These are phyloP conservation scores for Lutjanus argentimaculatus DNA, from an alignment of 2,797 vertebrate species.

Conservation along the genomic window DNA sequence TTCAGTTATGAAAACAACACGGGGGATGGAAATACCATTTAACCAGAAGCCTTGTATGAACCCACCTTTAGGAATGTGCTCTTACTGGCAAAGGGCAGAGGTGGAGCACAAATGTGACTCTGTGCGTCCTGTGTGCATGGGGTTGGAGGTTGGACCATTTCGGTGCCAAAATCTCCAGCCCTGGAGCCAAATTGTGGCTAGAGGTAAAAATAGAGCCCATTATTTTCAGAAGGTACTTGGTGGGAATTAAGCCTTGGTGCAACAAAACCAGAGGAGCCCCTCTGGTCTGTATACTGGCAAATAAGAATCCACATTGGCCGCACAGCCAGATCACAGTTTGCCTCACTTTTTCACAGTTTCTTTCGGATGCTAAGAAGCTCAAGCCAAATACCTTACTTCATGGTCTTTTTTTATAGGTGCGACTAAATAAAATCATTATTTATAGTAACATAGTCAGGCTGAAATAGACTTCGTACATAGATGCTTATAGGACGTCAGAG, in stretches of 20 bases:
- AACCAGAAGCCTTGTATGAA: slow-evolving; percentile 60
- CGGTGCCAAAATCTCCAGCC: slow-evolving; percentile 54
- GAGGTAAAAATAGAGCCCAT: slow-evolving; percentile 81
- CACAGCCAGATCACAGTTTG: slow-evolving; percentile 70
- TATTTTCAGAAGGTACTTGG: slow-evolving; percentile 74
- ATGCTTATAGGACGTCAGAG: background rate
- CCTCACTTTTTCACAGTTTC: slow-evolving; percentile 64
- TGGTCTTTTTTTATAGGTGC: slow-evolving; percentile 21
- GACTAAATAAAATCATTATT: slow-evolving; percentile 23
- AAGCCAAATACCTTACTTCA: slow-evolving; percentile 37
- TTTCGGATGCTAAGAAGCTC: slow-evolving; percentile 25
- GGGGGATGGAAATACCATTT: slow-evolving; percentile 57
- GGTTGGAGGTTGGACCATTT: slow-evolving; percentile 43
- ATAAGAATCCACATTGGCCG: slow-evolving; percentile 51
- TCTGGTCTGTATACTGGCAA: slow-evolving; percentile 54
- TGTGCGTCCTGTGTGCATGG: slow-evolving; percentile 47
- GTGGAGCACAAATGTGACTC: slow-evolving; percentile 65
- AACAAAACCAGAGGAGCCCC: slow-evolving; percentile 69
- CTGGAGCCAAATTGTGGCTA: slow-evolving; percentile 65
- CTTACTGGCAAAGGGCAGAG: slow-evolving; percentile 61
- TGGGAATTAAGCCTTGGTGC: slow-evolving; percentile 78
- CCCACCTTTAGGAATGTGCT: slow-evolving; percentile 71
- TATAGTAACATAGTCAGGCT: slow-evolving; percentile 17
- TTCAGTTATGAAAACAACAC: slow-evolving; percentile 56
- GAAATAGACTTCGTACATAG: slow-evolving; percentile 24